These are phyloP conservation scores for Menidia menidia DNA, from an alignment of 2,797 vertebrate genomes.

Conservation along the genomic window DNA sequence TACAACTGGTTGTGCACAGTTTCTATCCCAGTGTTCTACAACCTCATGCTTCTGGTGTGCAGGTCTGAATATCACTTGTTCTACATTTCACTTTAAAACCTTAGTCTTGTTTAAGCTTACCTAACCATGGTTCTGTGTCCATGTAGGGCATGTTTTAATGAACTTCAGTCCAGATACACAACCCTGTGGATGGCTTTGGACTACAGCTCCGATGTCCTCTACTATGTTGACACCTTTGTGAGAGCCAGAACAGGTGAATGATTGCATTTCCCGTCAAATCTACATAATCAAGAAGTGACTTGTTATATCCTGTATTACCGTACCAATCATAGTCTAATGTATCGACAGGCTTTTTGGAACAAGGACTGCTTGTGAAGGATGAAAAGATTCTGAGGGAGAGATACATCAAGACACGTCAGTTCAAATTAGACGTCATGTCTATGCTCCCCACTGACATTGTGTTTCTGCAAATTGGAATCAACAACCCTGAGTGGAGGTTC, in stretches of 20 bases:
- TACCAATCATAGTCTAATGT: background rate
- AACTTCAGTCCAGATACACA: conserved; percentile 85
- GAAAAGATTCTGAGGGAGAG: conserved; percentile 83
- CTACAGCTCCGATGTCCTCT: conserved; percentile 88
- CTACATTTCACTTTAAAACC: background rate
- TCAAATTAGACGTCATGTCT: conserved; percentile 89
- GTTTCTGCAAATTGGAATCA: conserved; percentile 85
- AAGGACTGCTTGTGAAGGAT: conserved; percentile 93
- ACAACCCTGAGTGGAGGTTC: conserved; percentile 92
- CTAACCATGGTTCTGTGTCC: conserved; percentile 7
- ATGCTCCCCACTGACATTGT: conserved; percentile 90
- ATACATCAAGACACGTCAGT: conserved; percentile 87
- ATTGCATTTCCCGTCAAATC: conserved; percentile 17
- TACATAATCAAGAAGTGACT: too few relatives aligned
- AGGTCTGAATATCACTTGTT: conserved; percentile 80
- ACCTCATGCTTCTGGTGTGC: conserved; percentile 93
- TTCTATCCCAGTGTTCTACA: conserved; percentile 91
- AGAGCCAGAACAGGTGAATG: conserved; percentile 90
- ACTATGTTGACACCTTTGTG: conserved; percentile 85
- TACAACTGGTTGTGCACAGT: conserved; percentile 90
- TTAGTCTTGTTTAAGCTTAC: background rate
- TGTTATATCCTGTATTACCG: background rate
- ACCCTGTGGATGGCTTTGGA: conserved; percentile 88
- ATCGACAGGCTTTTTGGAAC: conserved; percentile 92
- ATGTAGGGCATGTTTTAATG: conserved; percentile 92